These are phyloP conservation scores for Lanius ludovicianus DNA, from an alignment of 2,113 vertebrate genomes.

Conservation along the genomic window DNA sequence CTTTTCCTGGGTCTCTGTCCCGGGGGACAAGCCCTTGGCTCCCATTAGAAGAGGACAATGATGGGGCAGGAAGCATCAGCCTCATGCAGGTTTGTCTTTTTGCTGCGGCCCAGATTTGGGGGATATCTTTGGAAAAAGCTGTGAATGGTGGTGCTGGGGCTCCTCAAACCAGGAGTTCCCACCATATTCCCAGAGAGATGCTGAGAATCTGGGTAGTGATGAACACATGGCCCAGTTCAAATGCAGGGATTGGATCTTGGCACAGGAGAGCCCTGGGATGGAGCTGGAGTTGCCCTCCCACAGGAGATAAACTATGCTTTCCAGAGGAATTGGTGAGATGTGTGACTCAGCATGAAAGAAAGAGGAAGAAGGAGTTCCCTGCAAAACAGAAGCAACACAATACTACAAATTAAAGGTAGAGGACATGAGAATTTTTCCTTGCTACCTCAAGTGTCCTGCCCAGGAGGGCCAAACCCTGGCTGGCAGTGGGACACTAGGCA, in stretches of 20 bases:
- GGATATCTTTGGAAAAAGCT: neutral
- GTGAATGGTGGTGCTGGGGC: rapidly evolving
- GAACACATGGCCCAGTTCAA: neutral
- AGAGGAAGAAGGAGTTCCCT: neutral
- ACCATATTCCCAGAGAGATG: neutral
- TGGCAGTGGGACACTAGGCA: constrained; percentile 42
- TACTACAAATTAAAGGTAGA: neutral
- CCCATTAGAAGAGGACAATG: neutral
- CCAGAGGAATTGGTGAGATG: neutral
- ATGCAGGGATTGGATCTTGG: neutral
- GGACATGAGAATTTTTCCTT: neutral
- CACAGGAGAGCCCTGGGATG: neutral
- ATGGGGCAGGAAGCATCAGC: neutral
- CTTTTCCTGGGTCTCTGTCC: neutral
- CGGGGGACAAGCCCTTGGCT: neutral
- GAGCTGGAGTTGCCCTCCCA: neutral
- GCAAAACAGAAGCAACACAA: neutral
- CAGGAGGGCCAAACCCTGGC: neutral
- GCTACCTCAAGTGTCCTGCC: neutral
- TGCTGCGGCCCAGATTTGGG: neutral
- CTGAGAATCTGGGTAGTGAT: neutral
- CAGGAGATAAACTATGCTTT: neutral
- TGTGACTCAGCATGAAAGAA: neutral
- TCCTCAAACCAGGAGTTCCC: neutral
- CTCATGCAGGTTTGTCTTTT: neutral